These are phyloP conservation scores for Halcyon smyrnensis DNA, from an alignment of 2,797 vertebrate genomes.

Conservation along the genomic window DNA sequence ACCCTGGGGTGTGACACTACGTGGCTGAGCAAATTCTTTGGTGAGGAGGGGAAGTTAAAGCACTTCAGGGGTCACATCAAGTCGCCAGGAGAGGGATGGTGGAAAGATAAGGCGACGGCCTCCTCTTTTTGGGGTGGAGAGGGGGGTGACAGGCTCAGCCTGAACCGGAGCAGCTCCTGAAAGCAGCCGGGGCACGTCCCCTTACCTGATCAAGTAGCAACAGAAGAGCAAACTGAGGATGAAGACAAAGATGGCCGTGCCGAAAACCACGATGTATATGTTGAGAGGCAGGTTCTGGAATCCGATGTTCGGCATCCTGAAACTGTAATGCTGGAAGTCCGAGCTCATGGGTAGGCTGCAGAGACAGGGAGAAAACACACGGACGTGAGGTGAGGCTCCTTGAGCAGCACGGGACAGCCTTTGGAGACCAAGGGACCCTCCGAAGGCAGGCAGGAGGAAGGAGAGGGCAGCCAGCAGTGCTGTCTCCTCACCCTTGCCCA, in stretches of 20 bases:
- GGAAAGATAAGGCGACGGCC: neutral
- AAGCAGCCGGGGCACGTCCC: neutral
- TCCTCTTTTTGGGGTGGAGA: neutral
- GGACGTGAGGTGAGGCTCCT: neutral
- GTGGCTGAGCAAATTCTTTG: neutral
- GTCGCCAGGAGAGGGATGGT: accelerated
- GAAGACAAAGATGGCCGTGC: constrained; percentile 98
- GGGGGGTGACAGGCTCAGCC: neutral
- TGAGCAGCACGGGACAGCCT: neutral
- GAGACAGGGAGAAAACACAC: neutral
- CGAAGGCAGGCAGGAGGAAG: neutral
- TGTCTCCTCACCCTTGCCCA: neutral
- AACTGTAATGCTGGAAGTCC: constrained; percentile 94
- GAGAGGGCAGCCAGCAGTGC: neutral
- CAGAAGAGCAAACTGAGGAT: constrained; percentile 99
- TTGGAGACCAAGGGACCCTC: neutral
- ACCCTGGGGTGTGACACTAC: neutral
- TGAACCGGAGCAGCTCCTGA: neutral
- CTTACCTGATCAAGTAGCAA: constrained; percentile 98
- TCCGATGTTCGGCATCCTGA: constrained; percentile 99
- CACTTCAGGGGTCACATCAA: too few species aligned
- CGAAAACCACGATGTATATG: constrained; percentile 99
- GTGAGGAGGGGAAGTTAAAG: neutral
- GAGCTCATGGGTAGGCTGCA: constrained; percentile 95
- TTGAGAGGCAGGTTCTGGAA: constrained; percentile 99